Percentiles rank a stretch among this genome's conserved stretches.
phyloP scores from a whole-genome alignment of 2,113 vertebrate species.

The Puntigrus tetrazona region DNA sequence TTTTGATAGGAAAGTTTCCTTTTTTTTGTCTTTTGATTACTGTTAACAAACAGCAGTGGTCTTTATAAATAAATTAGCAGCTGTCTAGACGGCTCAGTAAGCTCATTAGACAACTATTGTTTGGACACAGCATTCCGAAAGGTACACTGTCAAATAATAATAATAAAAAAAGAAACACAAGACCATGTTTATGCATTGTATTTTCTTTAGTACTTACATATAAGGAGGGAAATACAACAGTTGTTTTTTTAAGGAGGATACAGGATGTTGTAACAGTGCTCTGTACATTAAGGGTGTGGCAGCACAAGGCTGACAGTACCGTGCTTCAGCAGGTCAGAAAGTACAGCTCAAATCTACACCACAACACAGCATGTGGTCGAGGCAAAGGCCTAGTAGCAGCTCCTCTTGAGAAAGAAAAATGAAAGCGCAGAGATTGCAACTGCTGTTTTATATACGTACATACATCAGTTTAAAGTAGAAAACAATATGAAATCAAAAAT shows the following conservation, averaged over 20 bases:
- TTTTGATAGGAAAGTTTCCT: neutral
- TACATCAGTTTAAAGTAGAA: slow-evolving; percentile 44
- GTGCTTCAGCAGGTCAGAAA: slow-evolving; percentile 61
- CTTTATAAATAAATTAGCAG: neutral
- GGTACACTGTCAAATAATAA: neutral
- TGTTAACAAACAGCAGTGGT: neutral
- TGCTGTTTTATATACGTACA: slow-evolving; percentile 48
- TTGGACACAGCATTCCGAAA: slow-evolving; percentile 5
- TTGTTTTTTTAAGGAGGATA: slow-evolving; percentile 72
- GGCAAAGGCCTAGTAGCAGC: slow-evolving; percentile 77
- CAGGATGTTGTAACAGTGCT: slow-evolving; percentile 77
- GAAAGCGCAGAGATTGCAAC: slow-evolving; percentile 56
- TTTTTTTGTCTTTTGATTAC: neutral
- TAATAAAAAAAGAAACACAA: slow-evolving; percentile 55
- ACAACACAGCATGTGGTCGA: slow-evolving; percentile 64
- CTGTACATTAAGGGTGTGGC: slow-evolving; percentile 76
- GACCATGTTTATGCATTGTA: slow-evolving; percentile 64
- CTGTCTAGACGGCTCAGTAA: neutral
- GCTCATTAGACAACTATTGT: neutral
- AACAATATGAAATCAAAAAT: slow-evolving; percentile 44
- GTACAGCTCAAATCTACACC: slow-evolving; percentile 63
- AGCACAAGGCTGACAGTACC: slow-evolving; percentile 59
- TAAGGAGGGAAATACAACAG: slow-evolving; percentile 77
- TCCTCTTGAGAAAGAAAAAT: slow-evolving; percentile 44
- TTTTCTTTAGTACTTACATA: slow-evolving; percentile 83